These are phyloP conservation scores for Lasioglossum albipes DNA, from an alignment of 1,140 invertebrate species.

Conservation along the genomic window DNA sequence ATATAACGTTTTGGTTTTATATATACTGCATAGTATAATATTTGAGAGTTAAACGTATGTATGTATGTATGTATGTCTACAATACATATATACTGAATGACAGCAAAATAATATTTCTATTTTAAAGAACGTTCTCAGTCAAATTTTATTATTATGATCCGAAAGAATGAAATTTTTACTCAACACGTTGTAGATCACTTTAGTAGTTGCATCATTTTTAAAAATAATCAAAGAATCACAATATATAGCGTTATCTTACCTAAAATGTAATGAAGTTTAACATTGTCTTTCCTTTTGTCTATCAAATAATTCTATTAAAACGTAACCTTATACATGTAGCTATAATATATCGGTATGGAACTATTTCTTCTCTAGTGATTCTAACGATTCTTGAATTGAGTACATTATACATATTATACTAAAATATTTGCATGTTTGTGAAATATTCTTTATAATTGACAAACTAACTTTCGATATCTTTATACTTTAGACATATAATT, in stretches of 20 bases:
- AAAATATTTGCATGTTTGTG: conserved; percentile 2
- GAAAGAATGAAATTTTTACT: neutral
- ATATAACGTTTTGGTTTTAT: neutral
- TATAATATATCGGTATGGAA: neutral
- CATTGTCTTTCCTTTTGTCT: neutral
- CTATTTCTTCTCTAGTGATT: conserved; percentile 12
- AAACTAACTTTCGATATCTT: neutral
- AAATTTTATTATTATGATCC: conserved; percentile 13
- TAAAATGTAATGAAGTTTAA: conserved; percentile 1
- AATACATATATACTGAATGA: conserved; percentile 23
- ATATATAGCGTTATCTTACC: neutral
- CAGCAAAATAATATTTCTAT: conserved; percentile 31
- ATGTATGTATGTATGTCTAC: conserved; percentile 11
- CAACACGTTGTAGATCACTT: neutral
- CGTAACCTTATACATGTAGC: conserved; percentile 1
- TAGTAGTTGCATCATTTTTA: neutral
- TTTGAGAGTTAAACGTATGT: neutral
- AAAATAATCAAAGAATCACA: conserved; percentile 10
- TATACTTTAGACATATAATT: neutral
- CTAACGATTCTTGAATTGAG: conserved; percentile 15
- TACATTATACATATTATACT: conserved; percentile 4
- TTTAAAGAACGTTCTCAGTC: neutral
- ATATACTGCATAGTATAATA: neutral
- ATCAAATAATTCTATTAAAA: neutral
- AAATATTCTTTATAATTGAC: conserved; percentile 6